phyloP scores from a whole-genome alignment of 1,140 invertebrate genomes.

The Steinernema feltiae region DNA sequence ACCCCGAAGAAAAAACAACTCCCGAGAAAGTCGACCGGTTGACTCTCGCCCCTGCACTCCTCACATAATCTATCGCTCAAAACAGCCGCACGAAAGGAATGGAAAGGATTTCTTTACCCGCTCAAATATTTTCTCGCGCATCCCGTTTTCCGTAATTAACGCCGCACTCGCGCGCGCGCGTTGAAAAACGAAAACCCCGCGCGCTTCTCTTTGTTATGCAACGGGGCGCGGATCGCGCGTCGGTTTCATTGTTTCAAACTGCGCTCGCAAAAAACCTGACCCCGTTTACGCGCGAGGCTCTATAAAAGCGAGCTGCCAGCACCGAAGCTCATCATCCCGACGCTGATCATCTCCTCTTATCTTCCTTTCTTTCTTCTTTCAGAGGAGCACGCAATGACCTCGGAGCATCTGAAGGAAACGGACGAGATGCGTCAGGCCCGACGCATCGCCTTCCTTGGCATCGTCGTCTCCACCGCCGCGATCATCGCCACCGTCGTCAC shows the following conservation, averaged over 20 bases:
- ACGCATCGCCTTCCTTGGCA: conserved; percentile 56
- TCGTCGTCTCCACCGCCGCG: conserved; percentile 54
- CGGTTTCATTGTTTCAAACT: neutral
- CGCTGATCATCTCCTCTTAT: neutral
- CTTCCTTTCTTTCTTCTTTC: neutral
- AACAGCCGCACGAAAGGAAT: too few species aligned
- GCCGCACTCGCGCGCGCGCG: too few species aligned
- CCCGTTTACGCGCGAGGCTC: neutral
- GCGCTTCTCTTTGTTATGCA: neutral
- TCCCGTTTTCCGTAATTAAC: neutral
- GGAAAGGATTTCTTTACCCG: too few species aligned
- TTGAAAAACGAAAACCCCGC: neutral
- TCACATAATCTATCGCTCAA: too few species aligned
- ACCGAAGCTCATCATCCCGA: neutral
- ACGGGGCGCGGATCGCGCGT: neutral
- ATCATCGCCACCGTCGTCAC: conserved; percentile 56
- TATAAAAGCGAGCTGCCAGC: neutral
- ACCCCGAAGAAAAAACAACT: too few species aligned
- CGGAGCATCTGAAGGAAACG: conserved; percentile 41
- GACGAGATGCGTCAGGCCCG: conserved; percentile 58
- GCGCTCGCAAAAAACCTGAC: neutral
- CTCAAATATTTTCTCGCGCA: too few species aligned
- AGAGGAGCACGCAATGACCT: too few species aligned
- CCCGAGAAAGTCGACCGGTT: too few species aligned
- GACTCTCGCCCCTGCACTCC: too few species aligned